A percentile compares a stretch with the other conserved stretches of the same genome.
Evolutionary conservation across 1,140 invertebrate genomes (phyloP).

Genomic region (Pseudomyrmex pallidus): DNA sequence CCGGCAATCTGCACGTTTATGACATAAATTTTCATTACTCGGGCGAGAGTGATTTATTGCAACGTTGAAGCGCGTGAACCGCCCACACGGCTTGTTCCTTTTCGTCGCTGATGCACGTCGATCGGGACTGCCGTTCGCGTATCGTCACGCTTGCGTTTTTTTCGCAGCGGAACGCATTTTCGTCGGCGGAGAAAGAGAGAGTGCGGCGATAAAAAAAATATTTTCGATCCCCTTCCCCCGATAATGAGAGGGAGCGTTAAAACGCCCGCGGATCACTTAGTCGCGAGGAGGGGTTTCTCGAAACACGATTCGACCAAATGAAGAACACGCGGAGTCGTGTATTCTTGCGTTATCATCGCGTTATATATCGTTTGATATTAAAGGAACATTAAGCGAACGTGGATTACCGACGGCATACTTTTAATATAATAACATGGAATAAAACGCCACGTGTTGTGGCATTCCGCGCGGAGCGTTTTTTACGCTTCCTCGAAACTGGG

Average conservation of each 20-base stretch:
- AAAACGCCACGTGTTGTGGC: neutral
- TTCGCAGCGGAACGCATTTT: slow-evolving; percentile 55
- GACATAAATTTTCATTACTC: slow-evolving; percentile 57
- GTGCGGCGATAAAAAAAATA: slow-evolving; percentile 60
- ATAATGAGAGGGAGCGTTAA: slow-evolving; percentile 71
- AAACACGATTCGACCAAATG: slow-evolving; percentile 57
- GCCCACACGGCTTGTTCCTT: slow-evolving; percentile 39
- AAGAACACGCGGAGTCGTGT: slow-evolving; percentile 58
- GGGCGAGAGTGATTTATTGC: slow-evolving; percentile 47
- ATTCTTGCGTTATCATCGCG: slow-evolving; percentile 17
- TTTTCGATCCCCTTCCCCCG: slow-evolving; percentile 38
- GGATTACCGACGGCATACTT: slow-evolving; percentile 22
- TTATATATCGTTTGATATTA: slow-evolving; percentile 40
- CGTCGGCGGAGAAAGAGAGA: slow-evolving; percentile 42
- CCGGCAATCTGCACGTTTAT: slow-evolving; percentile 47
- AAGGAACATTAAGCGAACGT: slow-evolving; percentile 28
- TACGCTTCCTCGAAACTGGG: neutral
- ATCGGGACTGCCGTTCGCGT: slow-evolving; percentile 13
- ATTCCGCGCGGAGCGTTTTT: neutral
- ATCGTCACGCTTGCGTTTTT: slow-evolving; percentile 39
- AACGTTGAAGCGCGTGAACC: slow-evolving; percentile 42
- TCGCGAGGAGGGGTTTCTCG: slow-evolving; percentile 58
- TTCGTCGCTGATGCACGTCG: slow-evolving; percentile 10
- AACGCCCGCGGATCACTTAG: slow-evolving; percentile 60
- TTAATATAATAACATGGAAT: slow-evolving; percentile 30